phyloP scores from a whole-genome alignment of 2,113 vertebrate species.

The Mus pahari region DNA sequence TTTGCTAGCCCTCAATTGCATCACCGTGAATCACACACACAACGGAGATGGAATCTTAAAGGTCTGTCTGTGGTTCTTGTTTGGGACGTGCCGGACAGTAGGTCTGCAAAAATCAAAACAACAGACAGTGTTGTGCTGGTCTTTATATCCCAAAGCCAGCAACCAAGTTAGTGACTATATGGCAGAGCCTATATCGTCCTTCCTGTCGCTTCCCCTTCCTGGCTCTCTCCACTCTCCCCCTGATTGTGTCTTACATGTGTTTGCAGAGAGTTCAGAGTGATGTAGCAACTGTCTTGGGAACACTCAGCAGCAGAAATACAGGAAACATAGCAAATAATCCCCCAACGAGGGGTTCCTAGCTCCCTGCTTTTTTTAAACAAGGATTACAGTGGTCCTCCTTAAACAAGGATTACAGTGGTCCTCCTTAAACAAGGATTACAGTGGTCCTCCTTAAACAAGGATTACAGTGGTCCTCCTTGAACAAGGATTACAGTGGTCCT shows the following conservation, averaged over 20 bases:
- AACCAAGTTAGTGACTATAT: neutral
- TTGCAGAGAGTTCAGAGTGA: neutral
- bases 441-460: no score
- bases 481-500: no score
- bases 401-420: no score
- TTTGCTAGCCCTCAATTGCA: neutral
- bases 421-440: no score
- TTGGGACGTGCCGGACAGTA: accelerated
- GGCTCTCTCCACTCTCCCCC: accelerated
- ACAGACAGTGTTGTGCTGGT: neutral
- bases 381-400: no score
- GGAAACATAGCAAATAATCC: neutral
- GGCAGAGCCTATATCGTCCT: neutral
- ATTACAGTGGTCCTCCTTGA: no score
- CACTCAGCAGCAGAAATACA: neutral
- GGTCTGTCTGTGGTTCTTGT: neutral
- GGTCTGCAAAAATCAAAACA: neutral
- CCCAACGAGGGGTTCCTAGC: accelerated
- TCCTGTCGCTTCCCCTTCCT: neutral
- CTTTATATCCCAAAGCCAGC: neutral
- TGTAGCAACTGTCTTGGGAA: neutral
- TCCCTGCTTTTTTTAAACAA: neutral
- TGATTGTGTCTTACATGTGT: neutral
- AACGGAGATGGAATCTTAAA: neutral
- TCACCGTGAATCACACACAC: neutral